These are phyloP conservation scores for Lasioglossum leucozonium DNA, from an alignment of 2,888 invertebrate genomes.

Conservation along the genomic window DNA sequence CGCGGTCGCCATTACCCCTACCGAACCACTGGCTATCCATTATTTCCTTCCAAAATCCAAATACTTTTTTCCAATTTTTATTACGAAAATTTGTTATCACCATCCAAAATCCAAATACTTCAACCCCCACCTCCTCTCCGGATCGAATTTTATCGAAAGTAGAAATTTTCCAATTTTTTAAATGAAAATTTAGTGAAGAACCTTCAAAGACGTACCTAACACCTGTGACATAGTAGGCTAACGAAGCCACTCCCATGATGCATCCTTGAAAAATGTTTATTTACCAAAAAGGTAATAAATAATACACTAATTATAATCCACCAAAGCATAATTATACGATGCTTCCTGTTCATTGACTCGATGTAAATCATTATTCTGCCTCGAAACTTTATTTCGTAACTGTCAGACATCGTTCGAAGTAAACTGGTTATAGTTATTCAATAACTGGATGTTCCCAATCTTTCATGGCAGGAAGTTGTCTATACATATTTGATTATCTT, in stretches of 20 bases:
- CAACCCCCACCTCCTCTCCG: neutral
- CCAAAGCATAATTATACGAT: neutral
- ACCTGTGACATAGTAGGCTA: neutral
- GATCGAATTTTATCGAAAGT: neutral
- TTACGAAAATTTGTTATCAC: too few relatives aligned
- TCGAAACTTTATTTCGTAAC: neutral
- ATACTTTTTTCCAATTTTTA: too few relatives aligned
- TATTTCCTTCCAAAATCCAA: neutral
- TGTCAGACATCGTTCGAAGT: neutral
- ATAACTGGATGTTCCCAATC: neutral
- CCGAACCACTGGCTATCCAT: slow-evolving; percentile 71
- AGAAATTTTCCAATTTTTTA: neutral
- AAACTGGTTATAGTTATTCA: neutral
- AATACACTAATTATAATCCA: neutral
- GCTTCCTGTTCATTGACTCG: neutral
- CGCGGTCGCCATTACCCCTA: slow-evolving; percentile 85
- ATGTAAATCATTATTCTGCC: neutral
- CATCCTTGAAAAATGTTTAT: neutral
- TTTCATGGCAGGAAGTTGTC: neutral
- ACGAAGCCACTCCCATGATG: neutral
- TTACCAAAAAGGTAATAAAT: too few relatives aligned
- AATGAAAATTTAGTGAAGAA: neutral
- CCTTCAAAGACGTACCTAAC: neutral
- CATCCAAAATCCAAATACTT: neutral
- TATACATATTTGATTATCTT: neutral